phyloP scores from a whole-genome alignment of 2,113 vertebrate genomes.

The Corythornis madagascariensis region DNA sequence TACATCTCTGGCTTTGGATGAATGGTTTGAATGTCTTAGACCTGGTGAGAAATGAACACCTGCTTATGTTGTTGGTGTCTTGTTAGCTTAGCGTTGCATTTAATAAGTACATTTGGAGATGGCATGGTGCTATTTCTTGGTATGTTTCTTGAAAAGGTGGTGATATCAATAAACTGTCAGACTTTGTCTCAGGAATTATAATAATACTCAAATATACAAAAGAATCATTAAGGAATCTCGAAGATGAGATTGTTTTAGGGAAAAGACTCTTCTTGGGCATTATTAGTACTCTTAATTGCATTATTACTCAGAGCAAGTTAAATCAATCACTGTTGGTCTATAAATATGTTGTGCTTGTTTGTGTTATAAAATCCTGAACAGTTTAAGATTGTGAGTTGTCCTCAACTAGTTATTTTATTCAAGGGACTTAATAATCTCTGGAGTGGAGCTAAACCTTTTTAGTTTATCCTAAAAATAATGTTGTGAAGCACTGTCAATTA shows the following conservation, averaged over 20 bases:
- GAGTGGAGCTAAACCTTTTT: not conserved
- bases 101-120: constrained; percentile 56
- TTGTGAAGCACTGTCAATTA: not conserved
- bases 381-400: not conserved
- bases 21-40: constrained; percentile 8
- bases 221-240: constrained; percentile 60
- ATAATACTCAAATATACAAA: constrained; percentile 68
- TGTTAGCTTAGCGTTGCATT: constrained; percentile 44
- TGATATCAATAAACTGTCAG: constrained; percentile 71
- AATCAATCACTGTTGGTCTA: not conserved
- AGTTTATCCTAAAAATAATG: not conserved
- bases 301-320: constrained; percentile 36
- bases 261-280: constrained; percentile 51
- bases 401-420: not conserved
- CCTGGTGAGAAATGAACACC: constrained; percentile 21
- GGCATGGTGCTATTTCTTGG: constrained; percentile 9
- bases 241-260: constrained; percentile 6
- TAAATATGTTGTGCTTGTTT: constrained; percentile 5
- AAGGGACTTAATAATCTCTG: not conserved
- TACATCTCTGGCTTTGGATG: not conserved
- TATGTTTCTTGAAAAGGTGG: constrained; percentile 52
- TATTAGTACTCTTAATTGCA: constrained; percentile 60
- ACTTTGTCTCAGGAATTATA: constrained; percentile 44
- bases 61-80: constrained; percentile 19
- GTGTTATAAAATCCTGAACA: not conserved